Evolutionary conservation across 2,888 invertebrate species (phyloP).

Genomic region (Tridacna crocea): DNA sequence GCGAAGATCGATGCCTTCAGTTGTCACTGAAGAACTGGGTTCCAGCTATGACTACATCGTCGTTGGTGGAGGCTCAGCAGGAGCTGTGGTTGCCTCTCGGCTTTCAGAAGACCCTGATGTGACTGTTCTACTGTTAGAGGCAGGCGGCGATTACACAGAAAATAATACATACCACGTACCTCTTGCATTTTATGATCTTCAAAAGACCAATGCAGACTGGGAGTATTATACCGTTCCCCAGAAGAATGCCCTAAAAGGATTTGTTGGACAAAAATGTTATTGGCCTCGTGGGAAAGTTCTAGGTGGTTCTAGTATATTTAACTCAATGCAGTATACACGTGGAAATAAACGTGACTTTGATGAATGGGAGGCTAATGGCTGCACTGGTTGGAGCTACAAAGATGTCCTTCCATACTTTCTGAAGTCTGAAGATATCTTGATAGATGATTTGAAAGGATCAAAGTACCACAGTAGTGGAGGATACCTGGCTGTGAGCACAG

Average conservation of each 20-base stretch:
- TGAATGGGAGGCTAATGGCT: slow-evolving; percentile 51
- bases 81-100: slow-evolving; percentile 51
- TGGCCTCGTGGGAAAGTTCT: slow-evolving; percentile 59
- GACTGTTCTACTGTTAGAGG: slow-evolving; percentile 48
- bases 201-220: slow-evolving; percentile 53
- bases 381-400: slow-evolving; percentile 52
- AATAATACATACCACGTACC: slow-evolving; percentile 50
- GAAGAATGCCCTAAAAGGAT: slow-evolving; percentile 39
- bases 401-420: slow-evolving; percentile 59
- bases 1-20: slow-evolving; percentile 28
- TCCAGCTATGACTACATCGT: slow-evolving; percentile 56
- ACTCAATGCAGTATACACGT: slow-evolving; percentile 55
- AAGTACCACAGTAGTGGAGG: slow-evolving; percentile 57
- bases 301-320: slow-evolving; percentile 57
- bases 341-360: slow-evolving; percentile 52
- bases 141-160: slow-evolving; percentile 52
- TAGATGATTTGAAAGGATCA: slow-evolving; percentile 46
- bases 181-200: slow-evolving; percentile 40
- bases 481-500: slow-evolving; percentile 48
- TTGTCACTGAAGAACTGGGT: slow-evolving; percentile 39
- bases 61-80: slow-evolving; percentile 47
- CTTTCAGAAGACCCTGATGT: slow-evolving; percentile 51
- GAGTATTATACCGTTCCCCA: slow-evolving; percentile 58
- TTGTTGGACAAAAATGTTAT: slow-evolving; percentile 37
- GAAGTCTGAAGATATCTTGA: slow-evolving; percentile 55